Conservation (phyloP, 2,113 vertebrate species). For the Zapus hudsonius region DNA sequence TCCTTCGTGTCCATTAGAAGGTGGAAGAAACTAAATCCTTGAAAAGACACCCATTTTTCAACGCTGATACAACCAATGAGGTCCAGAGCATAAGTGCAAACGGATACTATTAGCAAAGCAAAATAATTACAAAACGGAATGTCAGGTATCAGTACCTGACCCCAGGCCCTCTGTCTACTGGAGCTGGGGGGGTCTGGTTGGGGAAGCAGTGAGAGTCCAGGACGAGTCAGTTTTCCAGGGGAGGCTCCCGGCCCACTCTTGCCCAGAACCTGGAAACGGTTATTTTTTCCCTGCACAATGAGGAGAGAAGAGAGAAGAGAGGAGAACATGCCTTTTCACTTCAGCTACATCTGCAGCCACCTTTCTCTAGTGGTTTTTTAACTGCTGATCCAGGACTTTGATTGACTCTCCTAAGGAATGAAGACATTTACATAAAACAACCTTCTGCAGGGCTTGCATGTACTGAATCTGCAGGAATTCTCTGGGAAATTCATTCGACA, state of each 20-base stretch:
- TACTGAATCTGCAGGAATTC: constrained; percentile 57
- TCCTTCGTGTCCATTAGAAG: not conserved
- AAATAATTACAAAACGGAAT: not conserved
- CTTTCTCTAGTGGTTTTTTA: constrained; percentile 61
- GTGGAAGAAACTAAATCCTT: not conserved
- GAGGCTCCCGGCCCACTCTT: not conserved
- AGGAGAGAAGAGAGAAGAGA: not conserved
- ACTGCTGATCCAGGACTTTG: constrained; percentile 74
- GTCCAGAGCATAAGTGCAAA: not conserved
- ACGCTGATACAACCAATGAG: not conserved
- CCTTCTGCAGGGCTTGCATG: not conserved
- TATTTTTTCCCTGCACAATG: constrained; percentile 40
- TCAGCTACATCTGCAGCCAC: constrained; percentile 63
- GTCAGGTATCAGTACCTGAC: not conserved
- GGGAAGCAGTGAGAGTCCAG: not conserved
- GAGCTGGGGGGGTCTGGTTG: not conserved
- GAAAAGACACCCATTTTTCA: not conserved
- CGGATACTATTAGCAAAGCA: not conserved
- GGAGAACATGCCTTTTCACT: constrained; percentile 53
- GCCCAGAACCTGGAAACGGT: not conserved
- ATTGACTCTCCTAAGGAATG: constrained; percentile 58
- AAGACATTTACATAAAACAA: constrained; percentile 71
- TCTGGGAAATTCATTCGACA: constrained; percentile 34
- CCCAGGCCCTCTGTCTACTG: not conserved
- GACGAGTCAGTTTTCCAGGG: not conserved